Base-by-base conservation (phyloP, 2,113 vertebrate genomes). In the Myrmophylax atrothorax region DNA sequence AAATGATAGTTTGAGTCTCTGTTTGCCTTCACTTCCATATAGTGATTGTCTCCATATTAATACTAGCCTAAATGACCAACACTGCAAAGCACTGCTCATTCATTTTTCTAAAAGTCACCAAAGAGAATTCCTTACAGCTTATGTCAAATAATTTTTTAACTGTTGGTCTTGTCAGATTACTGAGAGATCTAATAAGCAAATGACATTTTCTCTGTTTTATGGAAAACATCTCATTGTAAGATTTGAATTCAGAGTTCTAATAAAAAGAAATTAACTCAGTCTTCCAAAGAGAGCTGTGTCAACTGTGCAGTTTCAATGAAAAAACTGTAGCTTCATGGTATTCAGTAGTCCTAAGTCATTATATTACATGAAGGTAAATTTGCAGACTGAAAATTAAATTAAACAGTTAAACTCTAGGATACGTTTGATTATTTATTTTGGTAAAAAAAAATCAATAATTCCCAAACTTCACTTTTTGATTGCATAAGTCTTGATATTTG, bases 221-320 rank as follows among this genome's bases (percentile, higher is more conserved):
- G 20, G 58, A 68, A 77, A 75, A 76, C 8, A 50, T 40, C 9
- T 7, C 7, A 25, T 38, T 79, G 6, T 13, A 70, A 69, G 5
- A 6, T 66, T 68, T 85, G 12, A 72, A 75, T 72, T 88, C 62
- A 68, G 42, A 67, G 6, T 86, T 68, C 40, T 80, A 29, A 83
- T 64, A 56, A 33, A 1, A 64, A 66, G 10, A 80, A 40, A 52
- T 73, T 56, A 52, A 56, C 10, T 42, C 14, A 31, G 3, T 53
- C 9, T 87, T 19, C 7, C 4, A 49, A 23, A 53, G 2, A 49
- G 17, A 58, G 2, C 9, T 3, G 1, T 17, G 5, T 58, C 24
- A 69, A 3, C 10, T 80, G 16, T 38, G 16, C 10, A 60, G 5
- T 59, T 56, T 62, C 29, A 70, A 35, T 66, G 15, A 60, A 81